Base-by-base conservation (phyloP, 2,113 vertebrate genomes). In the Egretta garzetta region DNA sequence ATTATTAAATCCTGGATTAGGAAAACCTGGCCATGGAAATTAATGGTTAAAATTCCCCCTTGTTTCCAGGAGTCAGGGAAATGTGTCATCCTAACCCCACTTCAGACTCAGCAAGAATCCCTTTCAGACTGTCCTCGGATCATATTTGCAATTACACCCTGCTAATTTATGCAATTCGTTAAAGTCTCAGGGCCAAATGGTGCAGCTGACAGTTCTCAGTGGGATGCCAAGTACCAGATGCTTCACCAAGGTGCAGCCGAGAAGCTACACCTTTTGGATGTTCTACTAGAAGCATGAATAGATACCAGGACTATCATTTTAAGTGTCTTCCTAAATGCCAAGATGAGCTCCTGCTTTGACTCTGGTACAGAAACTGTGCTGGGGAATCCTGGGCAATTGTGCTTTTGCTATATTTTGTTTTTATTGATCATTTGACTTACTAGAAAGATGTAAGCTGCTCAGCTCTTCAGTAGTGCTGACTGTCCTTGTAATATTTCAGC, bases 181-280 rank as follows among this genome's bases (percentile, higher is more conserved):
- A n/a, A 93, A 94, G 74, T 87, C 18, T 50, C 55, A 50, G 70
- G 55, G 83, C 72, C 80, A 96, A 96, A 91, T 32, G 22, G 55
- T 76, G 74, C 93, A 96, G 94, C 58, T 96, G 80, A 90, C 24
- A 75, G 45, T 94, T 82, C 89, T 97, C 89, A 81, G 79, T 20
- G n/a, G 37, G 67, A 52, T 59, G 85, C 88, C 52, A 93, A 87
- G 70, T 60, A 68, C 45, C 87, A 55, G 59, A 58, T 91, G n/a
- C 60, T 96, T 81, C 86, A 87, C 35, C 35, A 89, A 91, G 93
- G 91, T 96, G 73, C 86, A 87, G 86, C 49, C 3, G 30, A 74
- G 67, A 22, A 76, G 37, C 68, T 68, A 43, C 12, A 4, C 22
- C 13, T 64, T 85, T 79, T 82, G 84, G 64, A 89, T 63, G 18